Base-by-base conservation (phyloP, 2,113 vertebrate genomes). In the Oreochromis niloticus region DNA sequence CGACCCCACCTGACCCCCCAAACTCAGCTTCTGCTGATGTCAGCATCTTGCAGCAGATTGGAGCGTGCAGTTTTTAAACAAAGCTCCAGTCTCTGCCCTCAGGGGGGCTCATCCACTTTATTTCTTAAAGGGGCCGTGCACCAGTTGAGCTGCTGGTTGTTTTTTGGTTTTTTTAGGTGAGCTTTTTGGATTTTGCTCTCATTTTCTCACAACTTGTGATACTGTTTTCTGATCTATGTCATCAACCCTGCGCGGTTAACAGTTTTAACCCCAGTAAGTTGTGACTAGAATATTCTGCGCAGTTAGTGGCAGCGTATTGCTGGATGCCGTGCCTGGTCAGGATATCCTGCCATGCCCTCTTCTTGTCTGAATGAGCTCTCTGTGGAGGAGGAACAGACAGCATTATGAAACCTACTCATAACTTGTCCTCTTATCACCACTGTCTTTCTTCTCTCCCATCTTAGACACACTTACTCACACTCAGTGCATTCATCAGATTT, bases 21-120 rank as follows among this genome's bases (percentile, higher is more conserved):
- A 83, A 86, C 86, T 41, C 59, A 5, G 89, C 90, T 94, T 94
- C 79, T 95, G 95, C 95, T 96, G 95, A 96, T 94, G 95, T 96
- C 96, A 96, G 96, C 96, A 95, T 96, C 94, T 96, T 95, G 91
- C 90, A 32, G 87, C 87, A 94, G 95, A 95, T 95, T 95, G 91
- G 82, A 95, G 93, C 85, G 10, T 94, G 92, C 85, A 87, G 86
- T 94, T 94, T 94, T 95, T 94, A 94, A 95, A 96, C 95, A 95
- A 95, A 95, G 92, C 89, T 91, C 80, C 66, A 84, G 81, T 82
- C 93, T 90, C 12, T 17, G 54, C 81, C 88, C 91, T 86, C 16
- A 3, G 83, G 91, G 89, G 82, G 32, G 39, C 87, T 92, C 87
- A 92, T 91, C 88, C 85, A 92, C 90, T 90, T 80, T 6, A 13